Base-by-base conservation (phyloP, 2,797 vertebrate species). In the Lerista edwardsae region DNA sequence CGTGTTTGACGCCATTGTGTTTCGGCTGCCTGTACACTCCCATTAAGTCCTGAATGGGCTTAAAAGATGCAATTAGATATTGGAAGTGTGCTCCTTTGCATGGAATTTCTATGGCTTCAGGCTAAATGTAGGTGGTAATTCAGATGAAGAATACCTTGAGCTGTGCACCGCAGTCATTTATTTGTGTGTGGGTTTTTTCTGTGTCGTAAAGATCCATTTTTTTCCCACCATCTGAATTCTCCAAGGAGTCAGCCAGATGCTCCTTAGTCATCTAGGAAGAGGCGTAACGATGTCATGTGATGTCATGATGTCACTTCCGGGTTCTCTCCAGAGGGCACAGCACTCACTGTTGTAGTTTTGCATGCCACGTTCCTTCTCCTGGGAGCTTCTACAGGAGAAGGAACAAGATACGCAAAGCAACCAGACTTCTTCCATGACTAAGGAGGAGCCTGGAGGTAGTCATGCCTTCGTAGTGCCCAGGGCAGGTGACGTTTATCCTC, bases 61-160 rank as follows among this genome's bases (percentile, higher is more conserved):
- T 65, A 51, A 75, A 83, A 75, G 44, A 82, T 36, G 67, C 59
- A 82, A 64, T 82, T 64, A 65, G 61, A 83, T 75, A 55, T 31
- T 55, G 51, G 62, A 75, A 75, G 41, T 36, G 31, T 65, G 61
- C 7, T 75, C 31, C 44, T 51, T 83, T 36, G 62, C 61, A 75
- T 75, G 25, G 23, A 7, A 67, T 55, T 75, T 83, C 31, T 75
- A 75, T 75, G 78, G n/a, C 44, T 79, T 51, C 21, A 11, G 31
- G 44, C 68, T 75, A 75, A 65, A 67, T 83, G 75, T 44, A 39
- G 67, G 2, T 34, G n/a, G 34, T 80, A 71, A 67, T 75, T 55
- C 44, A 75, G 44, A 74, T 67, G 25, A 44, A 55, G 25, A 75
- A 75, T 51, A 83, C 47, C 41, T 27, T 5, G 36, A 75, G 61